A percentile compares a stretch with the other conserved stretches of the same genome.
These are phyloP conservation scores for Bugula neritina DNA, from an alignment of 2,888 invertebrate genomes.

Conservation along the genomic window DNA sequence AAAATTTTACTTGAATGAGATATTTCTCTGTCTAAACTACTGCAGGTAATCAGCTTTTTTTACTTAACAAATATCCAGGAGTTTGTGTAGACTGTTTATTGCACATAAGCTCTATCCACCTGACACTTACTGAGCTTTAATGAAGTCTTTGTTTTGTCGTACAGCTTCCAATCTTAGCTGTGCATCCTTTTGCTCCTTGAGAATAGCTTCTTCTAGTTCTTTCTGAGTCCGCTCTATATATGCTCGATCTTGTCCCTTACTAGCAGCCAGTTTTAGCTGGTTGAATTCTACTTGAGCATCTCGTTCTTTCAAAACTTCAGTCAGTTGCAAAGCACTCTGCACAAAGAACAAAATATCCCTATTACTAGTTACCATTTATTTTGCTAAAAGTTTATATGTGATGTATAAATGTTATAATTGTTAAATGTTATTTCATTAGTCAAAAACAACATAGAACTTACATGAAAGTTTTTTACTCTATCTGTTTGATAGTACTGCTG, in stretches of 20 bases:
- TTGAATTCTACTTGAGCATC: constrained; percentile 53
- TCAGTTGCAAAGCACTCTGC: constrained; percentile 51
- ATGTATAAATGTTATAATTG: no score
- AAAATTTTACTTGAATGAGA: no score
- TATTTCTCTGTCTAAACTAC: no score
- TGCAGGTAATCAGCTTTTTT: no score
- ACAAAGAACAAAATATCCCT: not conserved
- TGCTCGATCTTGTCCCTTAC: constrained; percentile 39
- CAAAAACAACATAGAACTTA: constrained; percentile 35
- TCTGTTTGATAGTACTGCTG: constrained; percentile 54
- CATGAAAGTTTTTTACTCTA: constrained; percentile 53
- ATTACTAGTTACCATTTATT: no score
- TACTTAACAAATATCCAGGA: no score
- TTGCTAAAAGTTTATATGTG: no score
- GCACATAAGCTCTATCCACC: no score
- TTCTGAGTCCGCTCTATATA: constrained; percentile 37
- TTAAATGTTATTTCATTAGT: not conserved
- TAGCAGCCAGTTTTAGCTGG: constrained; percentile 40
- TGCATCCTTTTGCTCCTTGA: constrained; percentile 43
- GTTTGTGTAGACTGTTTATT: no score
- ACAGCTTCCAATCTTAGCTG: constrained; percentile 36
- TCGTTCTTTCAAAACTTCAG: constrained; percentile 53
- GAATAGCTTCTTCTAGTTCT: constrained; percentile 45
- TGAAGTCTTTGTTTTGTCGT: constrained; percentile 39
- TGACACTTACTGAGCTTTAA: constrained; percentile 45